Evolutionary conservation across 2,888 invertebrate genomes (phyloP).

Genomic region (Drosophila meridiana): DNA sequence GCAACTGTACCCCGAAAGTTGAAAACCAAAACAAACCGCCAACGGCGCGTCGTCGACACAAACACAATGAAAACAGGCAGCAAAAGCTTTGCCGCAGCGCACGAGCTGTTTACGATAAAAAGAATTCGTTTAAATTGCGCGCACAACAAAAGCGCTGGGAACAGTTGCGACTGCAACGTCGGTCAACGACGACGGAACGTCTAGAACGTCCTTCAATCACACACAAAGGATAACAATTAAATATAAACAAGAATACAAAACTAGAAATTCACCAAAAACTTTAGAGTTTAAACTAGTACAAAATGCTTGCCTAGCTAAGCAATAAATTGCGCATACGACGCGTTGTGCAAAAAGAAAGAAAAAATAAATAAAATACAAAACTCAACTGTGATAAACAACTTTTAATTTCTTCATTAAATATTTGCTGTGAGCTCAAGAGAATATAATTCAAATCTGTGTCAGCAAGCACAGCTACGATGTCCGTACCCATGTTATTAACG

Average conservation of each 20-base stretch:
- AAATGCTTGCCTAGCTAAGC: conserved; percentile 58
- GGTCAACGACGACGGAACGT: conserved; percentile 62
- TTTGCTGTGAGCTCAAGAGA: neutral
- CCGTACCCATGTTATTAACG: conserved; percentile 78
- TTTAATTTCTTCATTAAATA: conserved; percentile 39
- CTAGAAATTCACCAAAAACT: conserved; percentile 16
- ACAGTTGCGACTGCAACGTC: conserved; percentile 77
- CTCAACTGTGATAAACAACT: conserved; percentile 65
- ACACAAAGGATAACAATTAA: conserved; percentile 24
- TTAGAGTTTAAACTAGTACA: conserved; percentile 28
- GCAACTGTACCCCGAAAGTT: conserved; percentile 71
- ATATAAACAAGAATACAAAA: conserved; percentile 15
- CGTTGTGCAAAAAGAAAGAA: conserved; percentile 47
- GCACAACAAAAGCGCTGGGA: conserved; percentile 65
- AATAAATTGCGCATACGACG: conserved; percentile 61
- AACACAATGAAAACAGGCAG: conserved; percentile 51
- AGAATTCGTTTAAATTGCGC: conserved; percentile 78
- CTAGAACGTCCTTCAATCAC: conserved; percentile 46
- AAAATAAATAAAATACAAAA: conserved; percentile 39
- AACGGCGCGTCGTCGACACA: conserved; percentile 37
- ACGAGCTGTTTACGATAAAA: conserved; percentile 68
- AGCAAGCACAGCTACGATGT: conserved; percentile 62
- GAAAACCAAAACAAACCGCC: conserved; percentile 72
- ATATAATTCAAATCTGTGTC: conserved; percentile 1
- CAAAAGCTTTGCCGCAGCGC: conserved; percentile 63